phyloP scores from a whole-genome alignment of 2,888 invertebrate genomes.

The Eupithecia tripunctaria region DNA sequence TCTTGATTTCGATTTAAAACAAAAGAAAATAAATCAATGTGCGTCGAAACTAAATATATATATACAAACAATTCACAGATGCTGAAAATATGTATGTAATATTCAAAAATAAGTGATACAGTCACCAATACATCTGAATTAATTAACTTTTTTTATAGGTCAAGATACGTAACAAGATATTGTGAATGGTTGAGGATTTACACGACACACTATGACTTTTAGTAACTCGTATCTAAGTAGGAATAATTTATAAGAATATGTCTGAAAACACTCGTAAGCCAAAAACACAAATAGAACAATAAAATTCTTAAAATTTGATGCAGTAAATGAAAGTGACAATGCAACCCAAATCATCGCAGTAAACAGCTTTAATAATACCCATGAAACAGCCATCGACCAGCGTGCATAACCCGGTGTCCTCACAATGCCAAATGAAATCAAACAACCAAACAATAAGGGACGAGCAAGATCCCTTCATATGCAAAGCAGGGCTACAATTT shows the following conservation, averaged over 20 bases:
- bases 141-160: too few relatives aligned
- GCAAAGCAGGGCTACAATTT: slow-evolving; percentile 71
- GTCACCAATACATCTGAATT: too few relatives aligned
- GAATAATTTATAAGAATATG: neutral
- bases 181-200: too few relatives aligned
- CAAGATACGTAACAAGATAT: neutral
- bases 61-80: too few relatives aligned
- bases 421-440: slow-evolving; percentile 35
- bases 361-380: slow-evolving; percentile 35
- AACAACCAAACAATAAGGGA: slow-evolving; percentile 55
- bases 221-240: neutral
- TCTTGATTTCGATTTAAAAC: too few relatives aligned
- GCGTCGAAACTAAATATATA: too few relatives aligned
- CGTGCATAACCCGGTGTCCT: slow-evolving; percentile 39
- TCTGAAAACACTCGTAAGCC: neutral
- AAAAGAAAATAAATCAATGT: too few relatives aligned
- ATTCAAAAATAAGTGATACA: too few relatives aligned
- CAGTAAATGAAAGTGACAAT: slow-evolving; percentile 8
- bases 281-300: neutral
- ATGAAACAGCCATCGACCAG: slow-evolving; percentile 40
- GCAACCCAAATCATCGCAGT: slow-evolving; percentile 19
- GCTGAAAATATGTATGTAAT: too few relatives aligned
- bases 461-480: slow-evolving; percentile 73
- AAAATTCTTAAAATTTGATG: neutral
- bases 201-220: too few relatives aligned